A percentile compares a stretch with the other conserved stretches of the same genome.
Evolutionary conservation across 2,888 invertebrate genomes (phyloP).

Genomic region (Tortricodes alternella): DNA sequence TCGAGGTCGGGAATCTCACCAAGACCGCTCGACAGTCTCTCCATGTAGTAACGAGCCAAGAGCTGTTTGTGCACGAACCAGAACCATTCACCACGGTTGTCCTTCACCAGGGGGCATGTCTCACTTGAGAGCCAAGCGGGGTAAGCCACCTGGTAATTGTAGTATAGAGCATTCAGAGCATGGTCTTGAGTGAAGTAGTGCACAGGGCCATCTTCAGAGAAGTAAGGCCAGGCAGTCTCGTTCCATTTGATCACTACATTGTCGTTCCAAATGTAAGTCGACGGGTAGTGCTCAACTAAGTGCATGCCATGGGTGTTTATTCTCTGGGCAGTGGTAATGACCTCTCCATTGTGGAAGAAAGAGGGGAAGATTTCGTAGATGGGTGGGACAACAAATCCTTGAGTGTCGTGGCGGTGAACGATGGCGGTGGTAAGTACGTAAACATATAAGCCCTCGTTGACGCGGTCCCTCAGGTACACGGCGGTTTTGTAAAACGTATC

Average conservation of each 20-base stretch:
- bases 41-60: slow-evolving; percentile 88
- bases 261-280: slow-evolving; percentile 64
- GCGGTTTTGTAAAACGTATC: slow-evolving; percentile 87
- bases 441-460: slow-evolving; percentile 87
- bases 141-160: slow-evolving; percentile 83
- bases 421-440: slow-evolving; percentile 85
- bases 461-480: slow-evolving; percentile 85
- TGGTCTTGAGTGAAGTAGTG: slow-evolving; percentile 89
- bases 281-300: slow-evolving; percentile 55
- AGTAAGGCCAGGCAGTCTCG: slow-evolving; percentile 81
- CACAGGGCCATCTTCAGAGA: slow-evolving; percentile 81
- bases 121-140: slow-evolving; percentile 85
- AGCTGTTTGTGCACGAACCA: slow-evolving; percentile 87
- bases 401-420: slow-evolving; percentile 84
- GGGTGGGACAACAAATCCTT: slow-evolving; percentile 86
- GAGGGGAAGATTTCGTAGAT: slow-evolving; percentile 89
- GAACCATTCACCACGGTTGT: slow-evolving; percentile 85
- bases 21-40: slow-evolving; percentile 87
- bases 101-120: slow-evolving; percentile 75
- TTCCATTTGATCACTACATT: slow-evolving; percentile 84
- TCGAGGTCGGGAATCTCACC: slow-evolving; percentile 85
- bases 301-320: slow-evolving; percentile 72
- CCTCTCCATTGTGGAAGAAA: slow-evolving; percentile 86
- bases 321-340: slow-evolving; percentile 85
- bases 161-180: slow-evolving; percentile 85